phyloP scores from a whole-genome alignment of 23 tunicate species.

The Corella eumyota region DNA sequence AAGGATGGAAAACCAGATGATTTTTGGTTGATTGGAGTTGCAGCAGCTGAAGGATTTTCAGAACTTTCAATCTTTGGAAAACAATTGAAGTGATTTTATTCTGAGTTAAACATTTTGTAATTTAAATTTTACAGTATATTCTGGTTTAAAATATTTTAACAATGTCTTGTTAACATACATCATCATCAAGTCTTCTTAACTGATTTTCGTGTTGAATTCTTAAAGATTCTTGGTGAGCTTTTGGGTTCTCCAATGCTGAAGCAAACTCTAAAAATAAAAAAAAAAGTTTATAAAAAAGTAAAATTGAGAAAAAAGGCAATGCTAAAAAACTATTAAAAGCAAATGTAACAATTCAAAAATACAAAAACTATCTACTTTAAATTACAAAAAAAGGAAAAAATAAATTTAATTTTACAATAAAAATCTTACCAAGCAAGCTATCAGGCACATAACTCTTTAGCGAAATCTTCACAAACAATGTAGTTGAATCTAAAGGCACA shows the following conservation, averaged over 20 bases:
- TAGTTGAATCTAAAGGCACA: conserved; percentile 40
- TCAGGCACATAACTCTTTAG: conserved; percentile 89
- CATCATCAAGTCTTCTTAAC: conserved; percentile 52
- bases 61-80: too few relatives aligned
- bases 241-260: conserved; percentile 76
- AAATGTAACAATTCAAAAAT: too few relatives aligned
- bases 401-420: not conserved
- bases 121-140: not conserved
- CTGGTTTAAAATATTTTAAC: not conserved
- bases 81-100: too few relatives aligned
- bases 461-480: conserved; percentile 54
- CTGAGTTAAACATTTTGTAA: too few relatives aligned
- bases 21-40: too few relatives aligned
- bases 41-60: too few relatives aligned
- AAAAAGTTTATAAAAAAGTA: not conserved
- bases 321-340: too few relatives aligned
- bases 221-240: conserved; percentile 54
- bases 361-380: too few relatives aligned
- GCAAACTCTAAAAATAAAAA: conserved; percentile 48
- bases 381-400: too few relatives aligned
- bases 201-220: conserved; percentile 41
- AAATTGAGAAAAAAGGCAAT: too few relatives aligned
- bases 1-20: too few relatives aligned
- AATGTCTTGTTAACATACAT: conserved; percentile 12
- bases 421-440: conserved; percentile 28